Base-by-base conservation (phyloP, 2,797 vertebrate species). In the Stomatorhinus walkeri region DNA sequence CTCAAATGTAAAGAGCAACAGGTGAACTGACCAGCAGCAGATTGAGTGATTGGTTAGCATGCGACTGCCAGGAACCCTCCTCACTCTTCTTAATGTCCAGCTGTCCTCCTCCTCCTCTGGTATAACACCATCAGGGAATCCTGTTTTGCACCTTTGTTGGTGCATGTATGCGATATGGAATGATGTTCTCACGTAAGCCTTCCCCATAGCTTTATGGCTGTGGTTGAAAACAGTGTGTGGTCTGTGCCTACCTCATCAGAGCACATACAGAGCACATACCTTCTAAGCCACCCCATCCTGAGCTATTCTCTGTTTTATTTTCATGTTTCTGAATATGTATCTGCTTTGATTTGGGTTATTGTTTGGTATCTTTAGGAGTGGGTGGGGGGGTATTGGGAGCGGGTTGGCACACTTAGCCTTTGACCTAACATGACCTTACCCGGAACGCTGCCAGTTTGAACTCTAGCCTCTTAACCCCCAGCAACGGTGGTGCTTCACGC, bases 141-240 rank as follows among this genome's bases (percentile, higher is more conserved):
- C 32, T 12, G 43, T 52, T 28, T 51, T 88, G 28, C 36, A 36
- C 79, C 49, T 85, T 85, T 86, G 81, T 85, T 88, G 87, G 76
- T 56, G 28, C 81, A 85, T 14, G 59, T 36, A 76, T 88, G 59
- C 86, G 72, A 88, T 86, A 88, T 72, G n/a, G 72, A 88, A 72
- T 76, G 61, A 85, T 86, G n/a, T 86, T 85, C 43, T 43, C 83
- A 54, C 52, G 72, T 85, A 19, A 19, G 76, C 76, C 81, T 68
- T 88, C 24, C 46, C 24, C 54, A 68, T 76, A 87, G 24, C 22
- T 51, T 84, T 87, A 64, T 54, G 22, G 76, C 22, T 61, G 54
- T 64, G 68, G 72, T 59, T 81, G 51, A 83, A 32, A 87, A 48
- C 7, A 48, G 87, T 56, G 72, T 61, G 52, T 49, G 64, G 36